Conservation (phyloP, 64 coral and sea anemone species). For the Hydrozoanthus tunicans region DNA sequence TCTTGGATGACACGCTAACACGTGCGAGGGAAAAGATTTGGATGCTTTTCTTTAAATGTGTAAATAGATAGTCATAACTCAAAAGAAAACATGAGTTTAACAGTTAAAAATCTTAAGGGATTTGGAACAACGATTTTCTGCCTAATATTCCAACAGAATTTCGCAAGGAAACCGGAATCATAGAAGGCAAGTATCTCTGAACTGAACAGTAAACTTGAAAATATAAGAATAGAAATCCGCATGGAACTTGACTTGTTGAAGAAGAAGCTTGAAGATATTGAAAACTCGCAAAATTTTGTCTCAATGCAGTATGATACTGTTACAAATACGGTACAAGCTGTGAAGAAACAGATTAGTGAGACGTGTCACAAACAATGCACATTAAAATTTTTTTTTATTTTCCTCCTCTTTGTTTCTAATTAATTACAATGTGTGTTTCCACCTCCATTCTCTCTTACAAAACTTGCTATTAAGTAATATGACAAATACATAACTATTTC, state of each 20-base stretch:
- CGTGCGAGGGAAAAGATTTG: too few species aligned
- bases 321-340: conserved; percentile 32
- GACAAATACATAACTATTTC: too few species aligned
- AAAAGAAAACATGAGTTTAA: conserved; percentile 3
- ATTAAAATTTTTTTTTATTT: too few species aligned
- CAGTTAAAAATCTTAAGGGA: conserved; percentile 26
- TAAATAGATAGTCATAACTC: too few species aligned
- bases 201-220: conserved; percentile 54
- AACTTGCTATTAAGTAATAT: too few species aligned
- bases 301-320: conserved; percentile 48
- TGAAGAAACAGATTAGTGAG: conserved; percentile 21
- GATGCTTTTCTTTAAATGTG: too few species aligned
- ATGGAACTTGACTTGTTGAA: conserved; percentile 44
- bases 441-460: too few species aligned
- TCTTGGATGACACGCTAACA: too few species aligned
- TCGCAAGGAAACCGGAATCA: too few species aligned
- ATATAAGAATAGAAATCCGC: conserved; percentile 50
- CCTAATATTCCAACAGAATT: conserved; percentile 32
- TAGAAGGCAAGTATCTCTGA: conserved; percentile 48
- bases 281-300: conserved; percentile 51
- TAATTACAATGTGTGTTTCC: too few species aligned
- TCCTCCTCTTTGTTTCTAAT: too few species aligned
- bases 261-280: conserved; percentile 42
- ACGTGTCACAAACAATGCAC: not conserved
- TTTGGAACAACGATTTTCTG: conserved; percentile 37